Conservation (phyloP, 2,797 vertebrate genomes). For the Crenichthys baileyi region DNA sequence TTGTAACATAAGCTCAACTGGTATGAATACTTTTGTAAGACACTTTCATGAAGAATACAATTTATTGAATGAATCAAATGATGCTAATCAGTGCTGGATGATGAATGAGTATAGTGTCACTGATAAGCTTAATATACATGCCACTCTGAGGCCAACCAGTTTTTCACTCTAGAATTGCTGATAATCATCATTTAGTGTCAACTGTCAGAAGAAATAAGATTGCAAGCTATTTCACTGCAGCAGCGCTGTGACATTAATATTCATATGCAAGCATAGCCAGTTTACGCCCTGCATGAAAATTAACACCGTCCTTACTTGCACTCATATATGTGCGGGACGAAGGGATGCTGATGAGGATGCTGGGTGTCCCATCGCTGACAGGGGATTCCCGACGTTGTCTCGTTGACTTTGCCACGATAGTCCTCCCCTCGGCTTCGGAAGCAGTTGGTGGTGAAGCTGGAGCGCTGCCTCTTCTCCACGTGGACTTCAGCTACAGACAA, state of each 20-base stretch:
- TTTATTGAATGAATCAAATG: slow-evolving; percentile 21
- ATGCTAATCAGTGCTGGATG: slow-evolving; percentile 23
- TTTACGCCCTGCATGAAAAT: slow-evolving; percentile 3
- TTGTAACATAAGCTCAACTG: background rate
- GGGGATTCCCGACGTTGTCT: slow-evolving; percentile 88
- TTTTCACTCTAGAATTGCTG: slow-evolving; percentile 31
- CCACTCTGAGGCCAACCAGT: slow-evolving; percentile 30
- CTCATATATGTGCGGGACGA: slow-evolving; percentile 88
- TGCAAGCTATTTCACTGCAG: slow-evolving; percentile 18
- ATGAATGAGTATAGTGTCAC: slow-evolving; percentile 33
- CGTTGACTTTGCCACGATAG: slow-evolving; percentile 88
- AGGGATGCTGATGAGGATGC: slow-evolving; percentile 88
- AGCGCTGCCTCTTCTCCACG: slow-evolving; percentile 74
- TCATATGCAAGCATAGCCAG: slow-evolving; percentile 34
- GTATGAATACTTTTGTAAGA: background rate
- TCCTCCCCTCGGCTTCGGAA: slow-evolving; percentile 90
- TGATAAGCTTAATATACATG: slow-evolving; percentile 44
- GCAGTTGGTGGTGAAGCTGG: slow-evolving; percentile 81
- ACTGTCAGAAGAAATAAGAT: slow-evolving; percentile 46
- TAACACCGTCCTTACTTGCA: slow-evolving; percentile 89
- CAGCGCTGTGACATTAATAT: slow-evolving; percentile 51
- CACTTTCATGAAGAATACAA: background rate
- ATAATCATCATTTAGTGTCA: slow-evolving; percentile 62
- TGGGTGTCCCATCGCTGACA: slow-evolving; percentile 95
- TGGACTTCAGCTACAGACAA: slow-evolving; percentile 76